Base-by-base conservation (phyloP, 2,113 vertebrate species). In the Colaptes auratus region DNA sequence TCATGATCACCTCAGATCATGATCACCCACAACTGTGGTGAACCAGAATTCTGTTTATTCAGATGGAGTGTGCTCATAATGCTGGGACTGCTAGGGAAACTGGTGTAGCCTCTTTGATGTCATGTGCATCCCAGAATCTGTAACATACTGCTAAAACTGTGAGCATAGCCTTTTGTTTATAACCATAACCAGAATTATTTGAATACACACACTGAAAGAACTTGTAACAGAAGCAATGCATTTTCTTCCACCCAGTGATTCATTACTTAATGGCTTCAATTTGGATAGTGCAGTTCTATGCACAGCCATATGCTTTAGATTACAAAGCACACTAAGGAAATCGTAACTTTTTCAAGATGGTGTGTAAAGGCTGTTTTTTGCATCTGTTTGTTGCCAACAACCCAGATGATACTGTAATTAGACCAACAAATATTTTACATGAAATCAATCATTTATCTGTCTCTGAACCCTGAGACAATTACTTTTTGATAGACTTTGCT, bases 101-200 rank as follows among this genome's bases (percentile, higher is more conserved):
- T 97, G 98, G 96, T 93, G 97, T 91, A 96, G 95, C 90, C 78
- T 92, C 98, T 99, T 99, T 99, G 98, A 99, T 98, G 98, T 98
- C 98, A 98, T 98, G 97, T 98, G 98, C 97, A 98, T 97, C 97
- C 98, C 98, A 99, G 98, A 98, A 97, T 97, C 94, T 89, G 94
- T 96, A 97, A 97, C 89, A 97, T 66, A 78, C 91, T 76, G 86
- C 92, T 97, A 63, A 92, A 97, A 93, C 90, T 92, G 87, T 89
- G 89, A 97, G 96, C 96, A 69, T 21, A 95, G 97, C 96, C 95
- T 97, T 86, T 87, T 97, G 97, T 97, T 98, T 97, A 97, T 96
- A 94, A 89, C 82, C 91, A 96, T 98, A 98, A 98, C 97, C 95
- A 98, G 97, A 98, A 97, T 97, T 97, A 97, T 97, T 98, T 97